These are phyloP conservation scores for Poecilia gillii DNA, from an alignment of 2,797 vertebrate species.

Conservation along the genomic window DNA sequence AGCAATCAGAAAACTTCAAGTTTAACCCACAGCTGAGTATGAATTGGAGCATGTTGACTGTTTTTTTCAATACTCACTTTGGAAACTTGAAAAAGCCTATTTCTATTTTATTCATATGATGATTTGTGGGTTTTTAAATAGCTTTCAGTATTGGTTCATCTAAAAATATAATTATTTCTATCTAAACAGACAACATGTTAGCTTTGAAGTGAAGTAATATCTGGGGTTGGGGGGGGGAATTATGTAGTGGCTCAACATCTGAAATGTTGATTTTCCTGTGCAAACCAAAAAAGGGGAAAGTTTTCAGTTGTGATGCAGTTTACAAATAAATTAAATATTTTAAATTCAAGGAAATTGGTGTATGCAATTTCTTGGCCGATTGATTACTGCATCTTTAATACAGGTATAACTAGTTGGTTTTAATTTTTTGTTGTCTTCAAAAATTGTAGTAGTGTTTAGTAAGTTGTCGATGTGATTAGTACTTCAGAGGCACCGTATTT, in stretches of 20 bases:
- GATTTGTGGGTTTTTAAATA: background rate
- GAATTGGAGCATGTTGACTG: background rate
- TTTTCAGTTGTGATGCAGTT: background rate
- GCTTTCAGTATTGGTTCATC: background rate
- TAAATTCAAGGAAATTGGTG: background rate
- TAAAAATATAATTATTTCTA: background rate
- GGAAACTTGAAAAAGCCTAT: background rate
- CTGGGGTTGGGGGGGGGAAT: background rate
- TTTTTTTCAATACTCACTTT: background rate
- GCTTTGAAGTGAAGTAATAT: background rate
- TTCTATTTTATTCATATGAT: background rate
- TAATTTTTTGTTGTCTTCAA: background rate
- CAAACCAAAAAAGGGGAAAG: background rate
- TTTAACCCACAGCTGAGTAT: background rate
- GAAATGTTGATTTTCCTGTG: background rate
- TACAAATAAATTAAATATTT: background rate
- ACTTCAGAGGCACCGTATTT: too few species aligned
- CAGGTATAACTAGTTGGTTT: background rate
- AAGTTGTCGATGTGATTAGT: background rate
- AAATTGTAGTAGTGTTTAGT: background rate
- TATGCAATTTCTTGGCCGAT: background rate
- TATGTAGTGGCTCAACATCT: background rate
- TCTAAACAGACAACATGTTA: background rate
- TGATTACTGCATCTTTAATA: background rate
- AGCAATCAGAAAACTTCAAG: background rate